These are phyloP conservation scores for Nipponia nippon DNA, from an alignment of 2,113 vertebrate species.

Conservation along the genomic window DNA sequence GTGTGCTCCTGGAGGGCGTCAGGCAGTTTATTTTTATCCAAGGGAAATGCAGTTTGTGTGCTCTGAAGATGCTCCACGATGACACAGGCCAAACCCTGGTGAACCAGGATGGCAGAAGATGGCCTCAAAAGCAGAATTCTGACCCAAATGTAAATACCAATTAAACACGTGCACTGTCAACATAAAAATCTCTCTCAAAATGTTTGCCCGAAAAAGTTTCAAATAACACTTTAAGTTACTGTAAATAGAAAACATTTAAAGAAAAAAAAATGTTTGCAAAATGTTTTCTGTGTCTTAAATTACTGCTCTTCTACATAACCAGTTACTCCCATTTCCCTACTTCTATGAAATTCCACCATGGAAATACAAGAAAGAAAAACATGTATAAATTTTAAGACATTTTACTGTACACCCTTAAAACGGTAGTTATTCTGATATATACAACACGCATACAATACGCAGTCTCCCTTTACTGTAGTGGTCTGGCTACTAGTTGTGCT, in stretches of 20 bases:
- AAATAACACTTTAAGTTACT: background rate
- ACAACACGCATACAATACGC: conserved; percentile 14
- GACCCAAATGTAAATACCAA: background rate
- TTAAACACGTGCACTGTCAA: background rate
- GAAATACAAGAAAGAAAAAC: background rate
- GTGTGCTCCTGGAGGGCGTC: background rate
- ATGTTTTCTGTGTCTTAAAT: conserved; percentile 11
- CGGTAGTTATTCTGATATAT: background rate
- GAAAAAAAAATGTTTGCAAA: background rate
- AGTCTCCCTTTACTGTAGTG: conserved; percentile 46
- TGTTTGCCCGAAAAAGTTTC: background rate
- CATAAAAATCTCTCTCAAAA: background rate
- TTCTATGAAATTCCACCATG: background rate
- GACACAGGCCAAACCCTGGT: background rate
- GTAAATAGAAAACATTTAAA: background rate
- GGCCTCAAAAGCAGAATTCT: background rate
- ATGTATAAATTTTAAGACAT: background rate
- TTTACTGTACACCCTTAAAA: background rate
- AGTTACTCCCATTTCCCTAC: background rate
- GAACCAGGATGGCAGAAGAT: background rate
- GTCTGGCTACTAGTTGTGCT: conserved; percentile 30
- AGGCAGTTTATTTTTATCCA: background rate
- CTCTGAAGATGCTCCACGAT: background rate
- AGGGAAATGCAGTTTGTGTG: background rate
- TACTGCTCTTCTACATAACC: background rate